Percentiles rank a stretch among this genome's conserved stretches.
phyloP scores from a whole-genome alignment of 1,140 invertebrate species.

The Bradysia coprophila region DNA sequence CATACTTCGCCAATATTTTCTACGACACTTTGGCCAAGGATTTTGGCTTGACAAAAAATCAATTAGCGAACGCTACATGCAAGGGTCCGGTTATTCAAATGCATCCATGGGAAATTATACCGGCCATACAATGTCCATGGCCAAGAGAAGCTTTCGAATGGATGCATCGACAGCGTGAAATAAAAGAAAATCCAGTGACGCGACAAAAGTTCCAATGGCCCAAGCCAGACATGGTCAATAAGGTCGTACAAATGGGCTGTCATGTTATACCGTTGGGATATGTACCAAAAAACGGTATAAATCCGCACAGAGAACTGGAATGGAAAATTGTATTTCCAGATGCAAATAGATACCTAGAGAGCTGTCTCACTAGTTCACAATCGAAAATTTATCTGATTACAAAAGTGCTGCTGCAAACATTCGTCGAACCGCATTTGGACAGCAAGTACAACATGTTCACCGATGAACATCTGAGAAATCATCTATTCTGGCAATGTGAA shows the following conservation, averaged over 20 bases:
- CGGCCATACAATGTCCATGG: slow-evolving; percentile 42
- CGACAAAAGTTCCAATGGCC: slow-evolving; percentile 44
- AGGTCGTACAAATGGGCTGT: slow-evolving; percentile 43
- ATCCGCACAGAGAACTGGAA: slow-evolving; percentile 38
- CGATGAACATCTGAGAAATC: slow-evolving; percentile 46
- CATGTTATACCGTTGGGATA: slow-evolving; percentile 46
- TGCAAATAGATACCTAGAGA: slow-evolving; percentile 51
- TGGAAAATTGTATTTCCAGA: slow-evolving; percentile 56
- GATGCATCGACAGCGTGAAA: slow-evolving; percentile 31
- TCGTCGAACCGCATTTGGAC: slow-evolving; percentile 30
- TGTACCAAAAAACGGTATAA: slow-evolving; percentile 31
- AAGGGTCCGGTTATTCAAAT: slow-evolving; percentile 38
- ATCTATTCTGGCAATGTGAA: slow-evolving; percentile 64
- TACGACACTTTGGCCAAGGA: slow-evolving; percentile 28
- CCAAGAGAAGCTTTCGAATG: slow-evolving; percentile 42
- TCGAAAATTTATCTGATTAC: slow-evolving; percentile 44
- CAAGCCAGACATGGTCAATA: slow-evolving; percentile 35
- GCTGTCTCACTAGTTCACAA: slow-evolving; percentile 44
- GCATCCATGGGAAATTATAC: slow-evolving; percentile 37
- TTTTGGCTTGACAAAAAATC: slow-evolving; percentile 28
- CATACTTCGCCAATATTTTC: slow-evolving; percentile 38
- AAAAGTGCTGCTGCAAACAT: slow-evolving; percentile 42
- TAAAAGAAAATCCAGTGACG: slow-evolving; percentile 29
- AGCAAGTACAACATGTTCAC: slow-evolving; percentile 6
- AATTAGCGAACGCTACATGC: slow-evolving; percentile 26